Evolutionary conservation across 2,113 vertebrate genomes (phyloP).

Genomic region (Psittacula cyanocephala): DNA sequence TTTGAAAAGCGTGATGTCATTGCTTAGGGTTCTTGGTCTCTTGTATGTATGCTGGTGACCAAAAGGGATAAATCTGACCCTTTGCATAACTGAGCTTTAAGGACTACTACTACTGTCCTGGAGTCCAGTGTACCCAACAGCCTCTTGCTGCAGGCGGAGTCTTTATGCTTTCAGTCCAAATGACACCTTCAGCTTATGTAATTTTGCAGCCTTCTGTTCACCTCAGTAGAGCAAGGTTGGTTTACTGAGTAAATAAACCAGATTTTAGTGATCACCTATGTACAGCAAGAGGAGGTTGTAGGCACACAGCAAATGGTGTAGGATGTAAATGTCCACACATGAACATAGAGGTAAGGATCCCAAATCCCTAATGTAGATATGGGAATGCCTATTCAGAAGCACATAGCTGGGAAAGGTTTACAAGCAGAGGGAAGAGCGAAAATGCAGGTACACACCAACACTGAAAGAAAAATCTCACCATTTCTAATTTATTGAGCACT

Average conservation of each 20-base stretch:
- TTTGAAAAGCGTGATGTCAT: accelerated
- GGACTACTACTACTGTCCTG: background rate
- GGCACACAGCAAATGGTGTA: background rate
- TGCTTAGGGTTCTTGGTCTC: background rate
- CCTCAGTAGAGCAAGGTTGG: background rate
- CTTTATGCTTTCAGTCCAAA: background rate
- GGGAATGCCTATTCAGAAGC: background rate
- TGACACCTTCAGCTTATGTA: accelerated
- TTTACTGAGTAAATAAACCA: background rate
- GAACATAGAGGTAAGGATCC: background rate
- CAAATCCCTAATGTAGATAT: background rate
- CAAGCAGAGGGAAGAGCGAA: background rate
- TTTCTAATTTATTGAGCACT: background rate
- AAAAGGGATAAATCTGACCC: background rate
- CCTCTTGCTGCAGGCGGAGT: background rate
- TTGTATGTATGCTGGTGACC: accelerated
- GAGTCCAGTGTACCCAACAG: background rate
- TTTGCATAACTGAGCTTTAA: background rate
- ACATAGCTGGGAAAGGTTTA: background rate
- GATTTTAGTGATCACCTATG: background rate
- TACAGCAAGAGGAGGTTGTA: background rate
- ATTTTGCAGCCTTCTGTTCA: background rate
- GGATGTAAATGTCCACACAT: accelerated
- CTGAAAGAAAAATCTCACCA: background rate
- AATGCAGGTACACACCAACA: background rate